phyloP scores from a whole-genome alignment of 2,888 invertebrate species.

The Tinea pellionella region DNA sequence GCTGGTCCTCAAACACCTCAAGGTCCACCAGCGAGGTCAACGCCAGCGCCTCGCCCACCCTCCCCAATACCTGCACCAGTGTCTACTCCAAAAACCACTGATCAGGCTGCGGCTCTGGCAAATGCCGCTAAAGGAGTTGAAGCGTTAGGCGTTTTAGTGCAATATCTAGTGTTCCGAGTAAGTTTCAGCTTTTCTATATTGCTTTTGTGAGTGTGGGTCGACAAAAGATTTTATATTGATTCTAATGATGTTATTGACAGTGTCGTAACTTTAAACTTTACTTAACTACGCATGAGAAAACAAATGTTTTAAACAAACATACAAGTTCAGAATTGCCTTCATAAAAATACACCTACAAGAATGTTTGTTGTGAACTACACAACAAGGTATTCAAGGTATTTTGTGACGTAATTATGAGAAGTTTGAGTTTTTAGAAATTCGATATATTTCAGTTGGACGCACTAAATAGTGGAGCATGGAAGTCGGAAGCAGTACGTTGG shows the following conservation, averaged over 20 bases:
- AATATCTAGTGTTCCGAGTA: conserved; percentile 84
- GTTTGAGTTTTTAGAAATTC: not conserved
- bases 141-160: conserved; percentile 85
- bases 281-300: not conserved
- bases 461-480: conserved; percentile 56
- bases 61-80: conserved; percentile 29
- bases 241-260: not conserved
- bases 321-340: not conserved
- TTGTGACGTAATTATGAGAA: not conserved
- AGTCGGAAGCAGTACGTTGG: conserved; percentile 59
- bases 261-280: not conserved
- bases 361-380: not conserved
- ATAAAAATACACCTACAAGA: not conserved
- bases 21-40: conserved; percentile 27
- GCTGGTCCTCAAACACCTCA: conserved; percentile 36
- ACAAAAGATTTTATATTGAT: not conserved
- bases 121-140: conserved; percentile 78
- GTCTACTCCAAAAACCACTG: conserved; percentile 21
- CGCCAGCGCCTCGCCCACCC: conserved; percentile 32
- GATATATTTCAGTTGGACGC: conserved; percentile 49
- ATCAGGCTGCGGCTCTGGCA: conserved; percentile 51
- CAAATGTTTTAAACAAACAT: not conserved
- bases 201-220: too few species aligned
- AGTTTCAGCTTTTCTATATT: too few species aligned
- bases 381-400: not conserved